Evolutionary conservation across 1,140 invertebrate species (phyloP).

Genomic region (Mesaphorura yosii): DNA sequence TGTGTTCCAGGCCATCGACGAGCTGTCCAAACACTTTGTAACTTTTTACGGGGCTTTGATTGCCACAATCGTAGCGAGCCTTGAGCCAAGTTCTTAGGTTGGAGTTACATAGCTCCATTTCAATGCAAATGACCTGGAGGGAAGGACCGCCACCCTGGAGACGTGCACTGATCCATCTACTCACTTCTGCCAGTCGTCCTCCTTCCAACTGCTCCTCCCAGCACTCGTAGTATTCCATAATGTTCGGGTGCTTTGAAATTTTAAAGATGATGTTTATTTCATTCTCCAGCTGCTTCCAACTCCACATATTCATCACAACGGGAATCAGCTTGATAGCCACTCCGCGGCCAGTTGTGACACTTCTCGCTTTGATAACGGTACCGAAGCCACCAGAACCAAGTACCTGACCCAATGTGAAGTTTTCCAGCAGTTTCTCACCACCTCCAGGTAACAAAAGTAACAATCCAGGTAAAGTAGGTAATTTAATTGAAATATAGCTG

Average conservation of each 20-base stretch:
- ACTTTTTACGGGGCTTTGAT: no score
- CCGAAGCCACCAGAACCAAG: constrained; percentile 2
- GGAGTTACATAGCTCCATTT: constrained; percentile 5
- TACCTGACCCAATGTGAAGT: neutral
- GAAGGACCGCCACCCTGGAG: no score
- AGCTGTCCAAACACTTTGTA: no score
- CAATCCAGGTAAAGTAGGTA: no score
- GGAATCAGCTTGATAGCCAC: neutral
- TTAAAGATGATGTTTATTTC: neutral
- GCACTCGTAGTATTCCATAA: no score
- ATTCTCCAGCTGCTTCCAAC: no score
- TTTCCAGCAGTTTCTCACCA: no score
- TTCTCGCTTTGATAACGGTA: neutral
- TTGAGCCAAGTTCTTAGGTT: constrained; percentile 4
- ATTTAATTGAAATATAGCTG: no score
- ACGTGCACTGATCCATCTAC: neutral
- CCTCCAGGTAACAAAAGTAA: no score
- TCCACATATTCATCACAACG: neutral
- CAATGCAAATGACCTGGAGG: neutral
- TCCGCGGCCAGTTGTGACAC: no score
- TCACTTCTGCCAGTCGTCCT: no score
- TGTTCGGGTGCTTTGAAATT: neutral
- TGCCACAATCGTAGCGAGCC: neutral
- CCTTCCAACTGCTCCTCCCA: no score
- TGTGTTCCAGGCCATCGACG: neutral